Evolutionary conservation across 92 coral and sea anemone genomes (phyloP).

Genomic region (Actinernus sp.): DNA sequence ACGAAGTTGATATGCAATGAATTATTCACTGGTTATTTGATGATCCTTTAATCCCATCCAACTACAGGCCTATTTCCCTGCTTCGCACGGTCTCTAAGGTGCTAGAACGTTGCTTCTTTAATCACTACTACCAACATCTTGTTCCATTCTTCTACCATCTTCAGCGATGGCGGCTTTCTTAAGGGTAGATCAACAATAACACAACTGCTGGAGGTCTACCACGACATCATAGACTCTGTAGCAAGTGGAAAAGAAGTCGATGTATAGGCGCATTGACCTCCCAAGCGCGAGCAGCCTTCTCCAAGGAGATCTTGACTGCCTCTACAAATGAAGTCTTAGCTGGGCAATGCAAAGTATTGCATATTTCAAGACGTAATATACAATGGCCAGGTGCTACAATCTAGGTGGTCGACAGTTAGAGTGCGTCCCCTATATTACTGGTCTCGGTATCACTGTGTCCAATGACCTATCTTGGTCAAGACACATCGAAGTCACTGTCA

Average conservation of each 20-base stretch:
- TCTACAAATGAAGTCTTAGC: background rate
- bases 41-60: too few species aligned
- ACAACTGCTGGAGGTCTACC: constrained; percentile 43
- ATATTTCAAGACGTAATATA: background rate
- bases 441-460: too few species aligned
- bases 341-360: constrained; percentile 17
- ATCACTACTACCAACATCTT: constrained; percentile 28
- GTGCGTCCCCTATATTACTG: constrained; percentile 4
- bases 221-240: constrained; percentile 6
- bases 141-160: constrained; percentile 4
- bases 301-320: constrained; percentile 2
- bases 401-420: constrained; percentile 14
- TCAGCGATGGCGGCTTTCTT: constrained; percentile 49
- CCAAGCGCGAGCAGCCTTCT: background rate
- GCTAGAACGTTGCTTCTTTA: constrained; percentile 29
- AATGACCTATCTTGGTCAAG: constrained; percentile 14
- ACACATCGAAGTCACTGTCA: constrained; percentile 13
- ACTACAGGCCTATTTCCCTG: constrained; percentile 45
- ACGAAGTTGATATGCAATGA: too few species aligned
- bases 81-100: constrained; percentile 23
- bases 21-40: too few species aligned
- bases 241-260: constrained; percentile 41
- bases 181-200: too few species aligned
- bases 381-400: background rate
- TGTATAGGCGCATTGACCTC: too few species aligned